Evolutionary conservation across 2,888 invertebrate species (phyloP), one percentile per base, ranked within the genome.

Genomic region (Cremastinae sp.): DNA sequence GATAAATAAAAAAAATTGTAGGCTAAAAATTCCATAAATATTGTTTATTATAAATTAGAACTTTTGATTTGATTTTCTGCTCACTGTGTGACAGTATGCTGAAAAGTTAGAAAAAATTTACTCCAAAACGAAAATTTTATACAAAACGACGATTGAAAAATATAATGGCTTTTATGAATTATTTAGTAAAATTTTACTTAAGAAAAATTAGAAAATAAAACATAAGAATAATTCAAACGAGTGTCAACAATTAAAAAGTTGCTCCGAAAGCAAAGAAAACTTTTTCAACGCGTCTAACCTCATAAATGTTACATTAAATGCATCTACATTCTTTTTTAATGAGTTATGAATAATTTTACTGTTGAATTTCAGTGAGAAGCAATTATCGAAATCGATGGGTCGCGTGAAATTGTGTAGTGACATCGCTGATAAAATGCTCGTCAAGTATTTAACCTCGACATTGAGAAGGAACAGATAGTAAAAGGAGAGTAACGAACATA

Each of bases 381-480:
- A 12, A 16, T 12, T 22, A 14, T 55, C 22, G 14, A 22, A 59
- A 18, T 12, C 18, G 47, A 51, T 49, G 22, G n/a, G 59, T 22
- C 61, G 59, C 64, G 56, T 66, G 43, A 14, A 55, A 49, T 45
- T 12, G 28, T 41, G 20, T n/a, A n/a, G 53, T 72, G 64, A 72
- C 72, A 65, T 58, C 65, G 51, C 28, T 37, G 28, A 18, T 65
- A 53, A 47, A 59, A 53, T 61, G 53, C 20, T 20, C 53, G 9
- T 39, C 37, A 28, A 12, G 20, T 22, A 55, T 12, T 71, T 71
- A 71, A 71, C 70, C 72, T 72, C 72, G 72, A 72, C 58, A 64
- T 62, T 12, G 12, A 22, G 49, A n/a, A 9, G n/a, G 14, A 16
- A 35, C 16, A 47, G 41, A 64, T 18, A 28, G 45, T 28, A 47